A percentile compares a stretch with the other conserved stretches of the same genome.
These are phyloP conservation scores for Panurus biarmicus DNA, from an alignment of 2,113 vertebrate genomes.

Conservation along the genomic window DNA sequence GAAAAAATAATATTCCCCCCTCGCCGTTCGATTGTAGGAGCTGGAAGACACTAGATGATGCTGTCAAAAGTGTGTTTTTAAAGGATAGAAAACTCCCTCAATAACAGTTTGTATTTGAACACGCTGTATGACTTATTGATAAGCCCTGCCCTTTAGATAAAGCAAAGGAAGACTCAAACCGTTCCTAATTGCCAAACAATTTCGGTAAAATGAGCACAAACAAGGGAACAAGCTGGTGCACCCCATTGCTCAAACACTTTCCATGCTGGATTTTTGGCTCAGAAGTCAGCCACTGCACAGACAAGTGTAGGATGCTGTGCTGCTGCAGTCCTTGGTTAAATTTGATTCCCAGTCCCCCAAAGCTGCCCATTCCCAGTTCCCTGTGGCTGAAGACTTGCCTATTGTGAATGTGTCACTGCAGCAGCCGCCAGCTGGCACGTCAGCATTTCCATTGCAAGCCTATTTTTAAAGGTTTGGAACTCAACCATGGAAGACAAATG, in stretches of 20 bases:
- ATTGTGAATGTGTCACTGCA: conserved; percentile 17
- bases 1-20: background rate
- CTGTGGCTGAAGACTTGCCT: background rate
- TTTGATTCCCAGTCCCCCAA: background rate
- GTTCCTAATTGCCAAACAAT: background rate
- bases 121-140: background rate
- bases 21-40: background rate
- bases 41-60: background rate
- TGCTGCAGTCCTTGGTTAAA: background rate
- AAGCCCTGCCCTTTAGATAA: background rate
- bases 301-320: background rate
- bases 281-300: background rate
- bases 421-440: background rate
- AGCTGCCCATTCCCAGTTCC: background rate
- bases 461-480: conserved; percentile 32
- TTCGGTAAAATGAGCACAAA: background rate
- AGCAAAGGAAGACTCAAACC: background rate
- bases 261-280: background rate
- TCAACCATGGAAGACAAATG: background rate
- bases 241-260: background rate
- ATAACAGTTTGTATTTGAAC: background rate
- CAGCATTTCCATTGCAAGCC: conserved; percentile 1
- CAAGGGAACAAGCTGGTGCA: background rate
- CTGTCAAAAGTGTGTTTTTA: background rate
- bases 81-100: background rate